Conservation (phyloP, 2,797 vertebrate species). For the Pipistrellus kuhlii region DNA sequence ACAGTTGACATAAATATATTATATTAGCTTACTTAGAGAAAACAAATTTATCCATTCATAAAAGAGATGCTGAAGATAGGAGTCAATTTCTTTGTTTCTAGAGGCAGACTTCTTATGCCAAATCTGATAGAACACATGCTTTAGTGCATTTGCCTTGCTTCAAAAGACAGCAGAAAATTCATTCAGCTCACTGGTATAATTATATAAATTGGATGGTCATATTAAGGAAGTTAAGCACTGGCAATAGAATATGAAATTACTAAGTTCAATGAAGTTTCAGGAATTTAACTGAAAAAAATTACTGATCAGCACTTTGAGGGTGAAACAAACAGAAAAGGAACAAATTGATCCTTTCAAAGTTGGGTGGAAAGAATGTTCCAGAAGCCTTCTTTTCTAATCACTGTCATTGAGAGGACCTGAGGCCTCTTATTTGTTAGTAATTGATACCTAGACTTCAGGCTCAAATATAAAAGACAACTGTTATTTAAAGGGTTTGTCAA, state of each 20-base stretch:
- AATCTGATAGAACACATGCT: slow-evolving; percentile 25
- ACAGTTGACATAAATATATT: slow-evolving; percentile 54
- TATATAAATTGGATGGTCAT: slow-evolving; percentile 9
- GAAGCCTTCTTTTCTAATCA: slow-evolving; percentile 66
- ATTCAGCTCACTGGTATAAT: background rate
- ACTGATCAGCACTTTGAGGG: slow-evolving; percentile 46
- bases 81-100: slow-evolving; percentile 48
- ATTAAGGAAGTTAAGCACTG: slow-evolving; percentile 10
- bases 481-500: slow-evolving; percentile 57
- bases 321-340: slow-evolving; percentile 30
- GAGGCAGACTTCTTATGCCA: background rate
- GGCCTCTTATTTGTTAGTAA: slow-evolving; percentile 72
- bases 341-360: slow-evolving; percentile 65
- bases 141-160: background rate
- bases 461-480: slow-evolving; percentile 49
- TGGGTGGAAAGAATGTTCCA: slow-evolving; percentile 53
- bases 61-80: slow-evolving; percentile 40
- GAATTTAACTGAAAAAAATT: slow-evolving; percentile 60
- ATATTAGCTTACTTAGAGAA: slow-evolving; percentile 36
- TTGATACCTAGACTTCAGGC: slow-evolving; percentile 65
- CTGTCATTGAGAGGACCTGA: slow-evolving; percentile 55
- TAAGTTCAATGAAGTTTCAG: slow-evolving; percentile 44
- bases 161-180: slow-evolving; percentile 28
- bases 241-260: slow-evolving; percentile 1
- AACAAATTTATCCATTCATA: slow-evolving; percentile 63